Conservation (phyloP, 2,113 vertebrate species). For the Semnopithecus entellus region DNA sequence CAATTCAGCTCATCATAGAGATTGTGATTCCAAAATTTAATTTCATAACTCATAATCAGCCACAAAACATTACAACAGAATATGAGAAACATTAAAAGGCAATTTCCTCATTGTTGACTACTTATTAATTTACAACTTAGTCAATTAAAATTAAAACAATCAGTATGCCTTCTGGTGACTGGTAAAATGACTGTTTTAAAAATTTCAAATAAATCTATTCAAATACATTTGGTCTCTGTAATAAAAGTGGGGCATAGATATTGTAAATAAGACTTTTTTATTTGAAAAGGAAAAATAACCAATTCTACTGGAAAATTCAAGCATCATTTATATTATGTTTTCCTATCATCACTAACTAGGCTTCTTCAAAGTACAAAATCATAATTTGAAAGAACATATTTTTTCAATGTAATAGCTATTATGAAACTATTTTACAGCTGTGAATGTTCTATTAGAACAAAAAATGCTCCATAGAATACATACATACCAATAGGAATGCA, state of each 20-base stretch:
- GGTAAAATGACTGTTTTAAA: constrained; percentile 64
- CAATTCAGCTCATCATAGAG: constrained; percentile 58
- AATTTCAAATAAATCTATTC: constrained; percentile 62
- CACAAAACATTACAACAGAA: constrained; percentile 68
- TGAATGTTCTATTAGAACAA: constrained; percentile 61
- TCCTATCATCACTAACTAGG: constrained; percentile 26
- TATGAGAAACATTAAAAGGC: constrained; percentile 76
- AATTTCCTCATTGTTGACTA: constrained; percentile 77
- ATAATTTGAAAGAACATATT: constrained; percentile 60
- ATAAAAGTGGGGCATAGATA: constrained; percentile 40
- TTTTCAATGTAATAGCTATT: constrained; percentile 61
- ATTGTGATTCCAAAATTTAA: constrained; percentile 75
- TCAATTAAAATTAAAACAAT: constrained; percentile 78
- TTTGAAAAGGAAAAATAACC: constrained; percentile 55
- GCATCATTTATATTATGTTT: constrained; percentile 54
- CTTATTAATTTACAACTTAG: constrained; percentile 77
- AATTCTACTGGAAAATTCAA: constrained; percentile 37
- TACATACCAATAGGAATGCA: constrained; percentile 49
- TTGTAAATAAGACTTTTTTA: constrained; percentile 61
- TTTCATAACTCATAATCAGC: constrained; percentile 73
- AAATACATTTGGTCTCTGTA: constrained; percentile 65
- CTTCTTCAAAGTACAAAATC: constrained; percentile 66
- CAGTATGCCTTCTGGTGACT: constrained; percentile 63
- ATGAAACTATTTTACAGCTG: constrained; percentile 59
- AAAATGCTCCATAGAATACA: constrained; percentile 35